Conservation (phyloP, 2,888 invertebrate species). For the Brachynemurus nebulosus region DNA sequence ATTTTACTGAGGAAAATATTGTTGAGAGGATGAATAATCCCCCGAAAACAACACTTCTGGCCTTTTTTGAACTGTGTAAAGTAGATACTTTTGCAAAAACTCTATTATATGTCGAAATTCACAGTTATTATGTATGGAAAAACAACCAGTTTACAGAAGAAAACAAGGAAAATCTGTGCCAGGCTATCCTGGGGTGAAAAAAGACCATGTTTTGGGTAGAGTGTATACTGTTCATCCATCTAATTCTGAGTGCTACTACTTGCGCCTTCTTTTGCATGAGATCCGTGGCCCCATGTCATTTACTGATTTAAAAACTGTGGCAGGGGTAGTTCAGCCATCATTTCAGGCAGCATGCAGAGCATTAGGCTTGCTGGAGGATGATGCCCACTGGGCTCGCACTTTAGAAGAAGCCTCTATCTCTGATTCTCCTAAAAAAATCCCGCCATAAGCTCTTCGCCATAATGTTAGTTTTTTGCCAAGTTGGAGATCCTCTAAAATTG, state of each 20-base stretch:
- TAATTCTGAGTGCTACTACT: conserved; percentile 12
- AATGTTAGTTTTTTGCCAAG: conserved; percentile 16
- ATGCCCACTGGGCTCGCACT: conserved; percentile 22
- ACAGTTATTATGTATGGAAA: conserved; percentile 19
- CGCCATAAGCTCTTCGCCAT: conserved; percentile 18
- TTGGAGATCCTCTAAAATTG: conserved; percentile 13
- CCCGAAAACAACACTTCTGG: conserved; percentile 15
- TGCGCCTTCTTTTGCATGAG: conserved; percentile 19
- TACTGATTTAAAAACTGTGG: conserved; percentile 22
- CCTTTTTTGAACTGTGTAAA: conserved; percentile 17
- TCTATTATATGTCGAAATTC: conserved; percentile 20
- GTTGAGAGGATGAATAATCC: conserved; percentile 8
- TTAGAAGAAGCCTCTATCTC: conserved; percentile 20
- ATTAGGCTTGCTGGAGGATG: conserved; percentile 25
- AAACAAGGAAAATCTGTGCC: conserved; percentile 14
- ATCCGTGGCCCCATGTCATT: conserved; percentile 24
- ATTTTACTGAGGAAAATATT: conserved; percentile 14
- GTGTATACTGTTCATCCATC: conserved; percentile 14
- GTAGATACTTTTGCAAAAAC: conserved; percentile 14
- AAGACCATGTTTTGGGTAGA: conserved; percentile 12
- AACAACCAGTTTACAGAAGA: conserved; percentile 13
- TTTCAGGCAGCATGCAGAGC: conserved; percentile 21
- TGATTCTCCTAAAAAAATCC: conserved; percentile 14
- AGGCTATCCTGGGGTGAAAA: conserved; percentile 9
- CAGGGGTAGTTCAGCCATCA: conserved; percentile 19